A percentile compares a stretch with the other conserved stretches of the same genome.
These are phyloP conservation scores for Drosophila chauvacae DNA, from an alignment of 1,140 invertebrate species.

Conservation along the genomic window DNA sequence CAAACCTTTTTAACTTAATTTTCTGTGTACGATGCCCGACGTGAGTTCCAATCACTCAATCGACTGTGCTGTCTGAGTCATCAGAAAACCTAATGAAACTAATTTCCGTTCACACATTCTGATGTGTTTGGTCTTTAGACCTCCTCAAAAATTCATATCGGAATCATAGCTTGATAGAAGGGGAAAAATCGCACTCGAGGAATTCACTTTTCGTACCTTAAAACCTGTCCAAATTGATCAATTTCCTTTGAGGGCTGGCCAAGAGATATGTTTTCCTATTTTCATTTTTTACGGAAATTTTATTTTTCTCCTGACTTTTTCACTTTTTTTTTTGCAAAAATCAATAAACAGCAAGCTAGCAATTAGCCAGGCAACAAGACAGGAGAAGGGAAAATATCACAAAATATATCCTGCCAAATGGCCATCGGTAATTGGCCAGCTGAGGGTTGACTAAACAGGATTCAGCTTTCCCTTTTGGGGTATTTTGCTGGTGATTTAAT, in stretches of 20 bases:
- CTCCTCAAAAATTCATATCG: conserved; percentile 9
- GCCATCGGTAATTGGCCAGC: conserved; percentile 47
- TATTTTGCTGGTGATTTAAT: conserved; percentile 43
- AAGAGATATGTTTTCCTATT: conserved; percentile 25
- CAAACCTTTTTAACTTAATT: neutral
- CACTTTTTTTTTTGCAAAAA: neutral
- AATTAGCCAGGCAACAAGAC: conserved; percentile 31
- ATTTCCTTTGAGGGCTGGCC: conserved; percentile 37
- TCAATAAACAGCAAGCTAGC: conserved; percentile 32
- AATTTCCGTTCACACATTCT: conserved; percentile 45
- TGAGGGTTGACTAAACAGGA: conserved; percentile 21
- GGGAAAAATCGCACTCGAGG: conserved; percentile 1
- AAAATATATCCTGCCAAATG: conserved; percentile 48
- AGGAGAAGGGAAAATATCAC: conserved; percentile 10
- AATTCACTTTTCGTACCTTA: neutral
- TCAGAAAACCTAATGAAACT: conserved; percentile 49
- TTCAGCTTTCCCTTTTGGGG: conserved; percentile 11
- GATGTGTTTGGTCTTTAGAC: neutral
- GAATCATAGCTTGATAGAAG: conserved; percentile 1
- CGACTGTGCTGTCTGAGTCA: conserved; percentile 19
- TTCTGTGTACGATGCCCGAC: neutral
- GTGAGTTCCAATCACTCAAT: neutral
- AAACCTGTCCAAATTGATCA: conserved; percentile 30
- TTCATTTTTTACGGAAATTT: conserved; percentile 1
- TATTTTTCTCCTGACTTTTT: neutral